Base-by-base conservation (phyloP, 37 sponge, comb jelly and placozoan species). In the Aphrocallistes beatrix region DNA sequence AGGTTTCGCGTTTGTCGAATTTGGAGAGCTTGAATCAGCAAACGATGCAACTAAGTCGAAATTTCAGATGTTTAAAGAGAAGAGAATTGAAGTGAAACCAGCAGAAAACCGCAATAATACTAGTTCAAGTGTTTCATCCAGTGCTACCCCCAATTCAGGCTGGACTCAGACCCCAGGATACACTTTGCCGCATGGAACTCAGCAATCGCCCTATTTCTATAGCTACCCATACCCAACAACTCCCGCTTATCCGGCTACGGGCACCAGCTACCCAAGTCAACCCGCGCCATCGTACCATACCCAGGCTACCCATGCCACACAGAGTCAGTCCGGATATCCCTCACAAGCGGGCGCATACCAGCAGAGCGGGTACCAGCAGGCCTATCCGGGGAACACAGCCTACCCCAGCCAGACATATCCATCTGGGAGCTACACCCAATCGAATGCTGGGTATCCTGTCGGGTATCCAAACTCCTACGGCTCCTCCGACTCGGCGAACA, bases 1-100 rank as follows among this genome's bases (percentile, higher is more conserved):
- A 60, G 75, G 75, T 60, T 60, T 60, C 75, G 75, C 75, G n/a
- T 60, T 60, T 60, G 75, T 60, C 75, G 75, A 60, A 28, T 60
- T 25, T 60, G 17, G n/a, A 21, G 75, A 60, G 10, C 8, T 6
- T 6, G 32, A 3, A 6, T 32, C 28, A 25, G 75, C 75, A 19
- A 1, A 8, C 1, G 34, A 60, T 25, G 75, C 75, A 6, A 60
- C 34, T 3, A 60, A 60, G 21, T 8, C 10, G 8, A 19, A 3
- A 60, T 60, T 60, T 30, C 75, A 60, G n/a, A 60, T 32, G 32
- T 60, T 60, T 60, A 60, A 60, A 30, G 75, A 60, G 10, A 60
- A 60, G n/a, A 60, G 34, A 13, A 13, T 60, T 6, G 75, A 60
- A 60, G 75, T 60, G 6, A 60, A 60, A 60, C 32, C 8, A 60